Conservation (phyloP, 1,140 invertebrate genomes). For the Hesperophylax magnus region DNA sequence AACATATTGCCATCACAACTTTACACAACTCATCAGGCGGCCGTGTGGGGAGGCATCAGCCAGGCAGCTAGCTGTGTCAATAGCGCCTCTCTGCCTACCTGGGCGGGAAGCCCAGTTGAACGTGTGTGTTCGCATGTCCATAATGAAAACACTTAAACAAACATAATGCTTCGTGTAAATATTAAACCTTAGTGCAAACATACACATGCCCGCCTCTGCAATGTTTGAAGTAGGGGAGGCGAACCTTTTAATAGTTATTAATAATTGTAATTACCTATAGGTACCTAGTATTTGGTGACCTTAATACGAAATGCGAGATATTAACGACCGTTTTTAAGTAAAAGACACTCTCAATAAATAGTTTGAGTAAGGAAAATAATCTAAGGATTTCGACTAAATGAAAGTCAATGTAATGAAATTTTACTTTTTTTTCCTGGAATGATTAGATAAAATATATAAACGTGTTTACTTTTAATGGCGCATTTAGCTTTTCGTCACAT, state of each 20-base stretch:
- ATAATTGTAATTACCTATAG: background rate
- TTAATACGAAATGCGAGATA: no score
- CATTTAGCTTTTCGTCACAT: no score
- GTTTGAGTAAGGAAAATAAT: no score
- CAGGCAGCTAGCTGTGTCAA: background rate
- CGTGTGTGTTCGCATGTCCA: constrained; percentile 46
- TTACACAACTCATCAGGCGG: constrained; percentile 12
- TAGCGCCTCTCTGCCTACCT: no score
- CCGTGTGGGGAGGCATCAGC: background rate
- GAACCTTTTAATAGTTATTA: background rate
- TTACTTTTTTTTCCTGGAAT: no score
- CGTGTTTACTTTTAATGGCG: no score
- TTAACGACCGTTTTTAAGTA: no score
- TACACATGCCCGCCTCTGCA: constrained; percentile 16
- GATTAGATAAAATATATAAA: no score
- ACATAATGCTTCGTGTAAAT: constrained; percentile 56
- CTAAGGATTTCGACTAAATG: no score
- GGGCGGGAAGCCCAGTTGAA: background rate
- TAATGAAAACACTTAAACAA: constrained; percentile 57
- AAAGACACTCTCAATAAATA: no score
- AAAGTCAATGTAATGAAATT: no score
- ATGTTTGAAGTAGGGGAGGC: background rate
- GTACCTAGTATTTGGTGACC: background rate
- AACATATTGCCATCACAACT: background rate
- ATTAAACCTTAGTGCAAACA: constrained; percentile 53